Evolutionary conservation across 2,113 vertebrate species (phyloP).

Genomic region (Microtus pennsylvanicus): DNA sequence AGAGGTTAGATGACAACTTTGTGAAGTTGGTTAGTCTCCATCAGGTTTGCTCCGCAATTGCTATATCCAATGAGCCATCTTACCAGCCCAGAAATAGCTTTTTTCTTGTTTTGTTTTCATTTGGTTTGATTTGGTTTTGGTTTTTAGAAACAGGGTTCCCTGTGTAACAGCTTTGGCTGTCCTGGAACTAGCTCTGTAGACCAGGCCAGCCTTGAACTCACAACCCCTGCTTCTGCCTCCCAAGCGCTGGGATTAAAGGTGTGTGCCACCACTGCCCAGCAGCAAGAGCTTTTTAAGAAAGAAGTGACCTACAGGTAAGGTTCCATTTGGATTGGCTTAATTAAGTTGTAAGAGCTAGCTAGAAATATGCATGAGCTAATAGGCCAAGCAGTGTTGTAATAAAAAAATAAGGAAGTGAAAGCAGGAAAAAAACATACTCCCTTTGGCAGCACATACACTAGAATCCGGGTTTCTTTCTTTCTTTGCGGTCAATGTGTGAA

Average conservation of each 20-base stretch:
- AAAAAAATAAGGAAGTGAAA: slow-evolving; percentile 1
- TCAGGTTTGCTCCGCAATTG: neutral
- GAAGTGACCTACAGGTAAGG: too few relatives aligned
- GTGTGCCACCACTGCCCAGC: neutral
- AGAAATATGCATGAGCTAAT: too few relatives aligned
- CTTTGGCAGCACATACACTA: neutral
- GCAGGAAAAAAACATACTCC: slow-evolving; percentile 15
- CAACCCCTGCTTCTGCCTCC: neutral
- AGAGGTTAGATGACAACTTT: neutral
- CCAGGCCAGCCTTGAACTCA: neutral
- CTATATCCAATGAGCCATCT: neutral
- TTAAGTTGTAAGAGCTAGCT: too few relatives aligned
- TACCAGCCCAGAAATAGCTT: neutral
- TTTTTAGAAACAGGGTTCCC: neutral
- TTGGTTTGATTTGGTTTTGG: neutral
- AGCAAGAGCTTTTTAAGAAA: slow-evolving; percentile 36
- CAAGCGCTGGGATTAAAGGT: neutral
- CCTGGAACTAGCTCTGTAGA: neutral
- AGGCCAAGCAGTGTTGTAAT: too few relatives aligned
- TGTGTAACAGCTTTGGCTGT: neutral
- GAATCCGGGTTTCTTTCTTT: neutral
- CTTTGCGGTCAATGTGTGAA: neutral
- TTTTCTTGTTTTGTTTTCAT: neutral
- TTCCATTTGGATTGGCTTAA: too few relatives aligned
- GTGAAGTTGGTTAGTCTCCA: neutral